Percentiles rank a stretch among this genome's conserved stretches.
phyloP scores from a whole-genome alignment of 2,113 vertebrate species.

The Rafetus swinhoei region DNA sequence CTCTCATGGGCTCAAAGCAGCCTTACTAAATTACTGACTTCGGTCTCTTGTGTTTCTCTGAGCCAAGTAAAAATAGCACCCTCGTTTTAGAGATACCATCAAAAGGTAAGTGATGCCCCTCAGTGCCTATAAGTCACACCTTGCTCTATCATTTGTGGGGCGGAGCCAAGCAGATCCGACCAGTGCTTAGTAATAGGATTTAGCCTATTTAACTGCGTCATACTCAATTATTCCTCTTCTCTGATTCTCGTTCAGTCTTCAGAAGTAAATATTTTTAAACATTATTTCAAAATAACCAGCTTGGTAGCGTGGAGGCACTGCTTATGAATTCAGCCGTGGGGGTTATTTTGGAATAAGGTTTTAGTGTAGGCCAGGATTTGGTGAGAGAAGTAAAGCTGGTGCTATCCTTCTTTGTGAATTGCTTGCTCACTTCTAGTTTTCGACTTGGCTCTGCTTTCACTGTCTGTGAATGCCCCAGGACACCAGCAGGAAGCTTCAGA shows the following conservation, averaged over 20 bases:
- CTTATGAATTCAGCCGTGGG: too few species aligned
- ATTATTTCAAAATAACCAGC: too few species aligned
- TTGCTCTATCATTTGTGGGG: not conserved
- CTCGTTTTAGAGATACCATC: not conserved
- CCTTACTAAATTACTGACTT: not conserved
- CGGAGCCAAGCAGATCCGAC: not conserved
- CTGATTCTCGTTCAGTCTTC: not conserved
- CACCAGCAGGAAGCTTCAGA: conserved; percentile 35
- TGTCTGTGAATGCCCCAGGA: not conserved
- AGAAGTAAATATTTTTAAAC: not conserved
- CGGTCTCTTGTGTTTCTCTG: not conserved
- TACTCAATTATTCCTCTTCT: not conserved
- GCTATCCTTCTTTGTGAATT: not conserved
- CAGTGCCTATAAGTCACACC: not conserved
- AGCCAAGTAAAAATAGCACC: not conserved
- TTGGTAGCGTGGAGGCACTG: too few species aligned
- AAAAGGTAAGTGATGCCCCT: not conserved
- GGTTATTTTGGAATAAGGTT: too few species aligned
- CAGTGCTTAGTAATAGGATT: not conserved
- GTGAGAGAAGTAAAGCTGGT: not conserved
- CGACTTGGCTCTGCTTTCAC: not conserved
- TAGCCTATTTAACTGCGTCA: not conserved
- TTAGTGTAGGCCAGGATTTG: not conserved
- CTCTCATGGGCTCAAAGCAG: not conserved
- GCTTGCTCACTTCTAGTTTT: not conserved